Percentiles rank a stretch among this genome's conserved stretches.
These are phyloP conservation scores for Coracias cyanogaster DNA, from an alignment of 2,797 vertebrate species.

Conservation along the genomic window DNA sequence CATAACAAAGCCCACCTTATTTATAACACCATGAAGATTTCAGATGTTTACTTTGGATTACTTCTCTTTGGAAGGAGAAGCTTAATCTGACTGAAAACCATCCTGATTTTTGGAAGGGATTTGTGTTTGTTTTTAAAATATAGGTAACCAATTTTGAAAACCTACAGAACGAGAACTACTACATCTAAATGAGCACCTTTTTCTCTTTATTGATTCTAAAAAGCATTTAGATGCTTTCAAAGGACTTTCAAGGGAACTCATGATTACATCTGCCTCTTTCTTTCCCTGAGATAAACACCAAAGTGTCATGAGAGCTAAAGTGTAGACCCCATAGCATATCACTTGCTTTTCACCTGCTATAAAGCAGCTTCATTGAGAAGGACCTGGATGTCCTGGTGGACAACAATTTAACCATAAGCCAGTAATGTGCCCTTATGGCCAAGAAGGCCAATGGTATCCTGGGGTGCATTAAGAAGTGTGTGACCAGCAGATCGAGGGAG, in stretches of 20 bases:
- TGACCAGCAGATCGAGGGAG: too few relatives aligned
- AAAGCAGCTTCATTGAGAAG: too few relatives aligned
- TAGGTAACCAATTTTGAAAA: background rate
- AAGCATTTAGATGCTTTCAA: background rate
- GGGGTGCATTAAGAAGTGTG: too few relatives aligned
- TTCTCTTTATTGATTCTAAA: background rate
- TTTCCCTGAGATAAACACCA: background rate
- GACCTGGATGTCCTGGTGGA: too few relatives aligned
- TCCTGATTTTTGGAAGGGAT: accelerated
- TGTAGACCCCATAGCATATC: background rate
- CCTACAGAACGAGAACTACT: background rate
- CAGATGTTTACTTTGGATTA: background rate
- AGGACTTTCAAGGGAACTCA: background rate
- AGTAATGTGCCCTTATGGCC: too few relatives aligned
- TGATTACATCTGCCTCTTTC: background rate
- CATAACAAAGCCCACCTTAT: background rate
- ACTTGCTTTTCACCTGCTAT: too few relatives aligned
- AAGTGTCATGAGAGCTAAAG: background rate
- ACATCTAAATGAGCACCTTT: background rate
- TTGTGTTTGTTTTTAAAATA: background rate
- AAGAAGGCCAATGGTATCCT: too few relatives aligned
- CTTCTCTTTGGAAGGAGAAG: background rate
- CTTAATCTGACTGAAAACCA: background rate
- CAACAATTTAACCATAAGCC: too few relatives aligned
- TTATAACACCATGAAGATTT: background rate